Evolutionary conservation across 2,888 invertebrate genomes (phyloP), one percentile per base, ranked within the genome.

Genomic region (Nebria salina): DNA sequence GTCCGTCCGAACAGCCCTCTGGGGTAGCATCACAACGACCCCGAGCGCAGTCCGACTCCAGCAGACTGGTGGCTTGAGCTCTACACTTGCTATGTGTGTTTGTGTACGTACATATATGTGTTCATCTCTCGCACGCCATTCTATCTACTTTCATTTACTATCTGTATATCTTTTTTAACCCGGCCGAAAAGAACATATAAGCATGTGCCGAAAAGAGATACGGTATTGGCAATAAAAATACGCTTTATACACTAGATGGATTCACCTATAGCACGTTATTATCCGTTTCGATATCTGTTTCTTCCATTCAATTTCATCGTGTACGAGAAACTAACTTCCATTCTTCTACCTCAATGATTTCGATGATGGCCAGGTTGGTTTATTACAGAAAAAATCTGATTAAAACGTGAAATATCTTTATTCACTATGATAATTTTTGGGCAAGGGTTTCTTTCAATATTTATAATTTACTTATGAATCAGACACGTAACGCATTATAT

Each of bases 1-100:
- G 79, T 90, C 91, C 90, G 89, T 89, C 70, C 79, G 87, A 90
- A 92, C 89, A 86, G 90, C 91, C 89, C 91, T 90, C 92, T 87
- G 85, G 90, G 91, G 91, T 90, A 89, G 90, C 87, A 88, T 90
- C 91, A 90, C 89, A 77, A 88, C 89, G 89, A 87, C 82, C 88
- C 87, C 87, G 87, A 89, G 88, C 88, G 89, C 89, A 89, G 89
- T 89, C 88, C 90, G 90, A 88, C 88, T 90, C 34, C 70, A 54
- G 11, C 54, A 54, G 54, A 34, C 34, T 34, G 34, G 34, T 34
- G 34, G 34, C 5, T 2, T 34, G 34, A 34, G 34, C 34, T 34
- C 34, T 34, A 34, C 5, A 34, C 54, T 43, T 2, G 41, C 13
- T 75, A 5, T 15, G 54, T 64, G 41, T 75, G 74, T 74, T 34